Evolutionary conservation across 1,140 invertebrate species (phyloP), one percentile per base, ranked within the genome.

Genomic region (Polyergus mexicanus): DNA sequence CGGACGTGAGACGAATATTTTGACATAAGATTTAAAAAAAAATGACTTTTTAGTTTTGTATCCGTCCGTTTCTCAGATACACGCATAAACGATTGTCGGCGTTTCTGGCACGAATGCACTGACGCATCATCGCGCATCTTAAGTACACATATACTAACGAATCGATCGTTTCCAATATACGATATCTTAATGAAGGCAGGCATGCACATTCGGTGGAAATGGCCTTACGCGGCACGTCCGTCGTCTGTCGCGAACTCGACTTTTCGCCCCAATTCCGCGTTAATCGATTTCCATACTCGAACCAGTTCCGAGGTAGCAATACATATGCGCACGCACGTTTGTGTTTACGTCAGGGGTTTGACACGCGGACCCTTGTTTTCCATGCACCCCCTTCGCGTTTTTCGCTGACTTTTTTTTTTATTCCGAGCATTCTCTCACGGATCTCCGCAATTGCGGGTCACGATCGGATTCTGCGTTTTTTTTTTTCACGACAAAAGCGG

Each of bases 221-320:
- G 56, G 56, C 25, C 25, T 51, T 84, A 86, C 84, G 62, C 76
- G 85, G 86, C 54, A 80, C 80, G 65, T 84, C 85, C 80, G 65
- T 84, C 85, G 71, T 84, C 85, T 66, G 32, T 69, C 54, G 84
- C 72, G 66, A 62, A 89, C 72, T 81, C 89, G 85, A 90, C 88
- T 89, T 84, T 87, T 87, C 85, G 85, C 75, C 85, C 88, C 83
- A 90, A 89, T 89, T 90, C 51, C 75, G 65, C 78, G 28, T 72
- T 90, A 87, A 90, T 90, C 85, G 88, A 90, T 90, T 89, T 81
- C 58, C 54, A 41, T 58, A 19, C 74, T 16, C 47, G 35, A 62
- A 35, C 58, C 16, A 60, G 25, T 76, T 38, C 69, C 47, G 69
- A 44, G 16, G 47, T 32, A 38, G 60, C 66, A 28, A 77, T 78